Evolutionary conservation across 2,797 vertebrate genomes (phyloP), one percentile per base, ranked within the genome.

Genomic region (Ibycter americanus): DNA sequence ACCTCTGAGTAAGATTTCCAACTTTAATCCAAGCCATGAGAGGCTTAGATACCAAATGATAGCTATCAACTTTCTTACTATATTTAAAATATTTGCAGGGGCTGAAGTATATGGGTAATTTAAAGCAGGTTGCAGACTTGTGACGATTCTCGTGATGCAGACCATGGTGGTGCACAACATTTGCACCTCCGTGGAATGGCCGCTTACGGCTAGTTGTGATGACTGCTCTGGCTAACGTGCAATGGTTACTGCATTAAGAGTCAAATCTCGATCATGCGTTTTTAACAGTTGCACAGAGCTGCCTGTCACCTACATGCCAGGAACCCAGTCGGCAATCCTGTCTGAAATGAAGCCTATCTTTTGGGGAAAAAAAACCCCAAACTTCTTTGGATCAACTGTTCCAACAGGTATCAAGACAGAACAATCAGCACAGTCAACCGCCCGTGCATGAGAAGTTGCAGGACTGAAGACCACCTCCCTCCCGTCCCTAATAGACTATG

Each of bases 391-490:
- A 49, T 19, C 5, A 56, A 14, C 55, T 26, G 23, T n/a, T 61
- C 65, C 47, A 32, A 29, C 9, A 46, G 40, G 11, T 32, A 52
- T 1, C n/a, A n/a, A 23, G 38, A 13, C 6, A 34, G 36, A 54
- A 23, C 11, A 14, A 17, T 1, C 25, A 76, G 70, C 56, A 49
- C 23, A 25, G 63, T 2, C 36, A 86, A 10, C 40, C 20, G 15
- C 22, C 3, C 2, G 2, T 11, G 27, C 26, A 5, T 1, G 16
- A 26, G 6, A 38, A 22, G 17, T 5, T 21, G 19, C 47, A 19
- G 51, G 70, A 54, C 1, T 29, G 61, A 23, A 25, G 34, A 15
- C 16, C 18, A 44, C 14, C 61, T 44, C 32, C 46, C 26, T 46
- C 42, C 42, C 16, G 16, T 23, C 51, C 27, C 25, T 23, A 46